Base-by-base conservation (phyloP, 1,140 invertebrate genomes). In the Pseudomyrmex pallidus region DNA sequence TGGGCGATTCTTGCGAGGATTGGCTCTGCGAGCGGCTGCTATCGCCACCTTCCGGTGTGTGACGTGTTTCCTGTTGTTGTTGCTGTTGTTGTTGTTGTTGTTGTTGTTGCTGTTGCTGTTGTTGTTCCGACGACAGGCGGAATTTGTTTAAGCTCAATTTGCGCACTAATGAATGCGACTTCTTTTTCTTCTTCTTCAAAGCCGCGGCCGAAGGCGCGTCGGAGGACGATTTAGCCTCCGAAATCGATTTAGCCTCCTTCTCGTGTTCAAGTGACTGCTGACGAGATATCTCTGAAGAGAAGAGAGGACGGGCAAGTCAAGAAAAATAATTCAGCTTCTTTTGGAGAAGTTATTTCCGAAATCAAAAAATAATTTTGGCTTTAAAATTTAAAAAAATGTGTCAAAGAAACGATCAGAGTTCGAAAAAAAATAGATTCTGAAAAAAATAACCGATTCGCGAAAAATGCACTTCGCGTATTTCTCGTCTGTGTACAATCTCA, bases 61-160 rank as follows among this genome's bases (percentile, higher is more conserved):
- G 91, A 66, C 92, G 82, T 13, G 74, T 84, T 46, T 91, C 90
- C 64, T 88, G 72, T n/a, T 35, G 35, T 35, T 35, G 35, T 35
- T 35, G 25, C 2, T 25, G 25, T 25, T 25, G 35, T 35, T 35
- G 35, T 35, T 5, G 35, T 35, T 35, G 35, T 7, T 35, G 35
- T 35, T 5, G 35, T 35, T 35, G 35, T 1, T 4, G 25, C 5
- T 35, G 35, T 7, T 35, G 35, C 0, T 35, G 35, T 35, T 35
- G 35, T 7, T 90, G 91, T n/a, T 93, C 92, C 74, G 84, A 73
- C 22, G 92, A 90, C 68, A 90, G 62, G 63, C 91, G 87, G 86
- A 93, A 93, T 88, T 93, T 93, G 70, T 89, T 93, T 68, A 93
- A 82, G 85, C 92, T 92, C 76, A 93, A 74, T 84, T 91, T 92